These are phyloP conservation scores for Grus americana DNA, from an alignment of 2,113 vertebrate genomes.

Conservation along the genomic window DNA sequence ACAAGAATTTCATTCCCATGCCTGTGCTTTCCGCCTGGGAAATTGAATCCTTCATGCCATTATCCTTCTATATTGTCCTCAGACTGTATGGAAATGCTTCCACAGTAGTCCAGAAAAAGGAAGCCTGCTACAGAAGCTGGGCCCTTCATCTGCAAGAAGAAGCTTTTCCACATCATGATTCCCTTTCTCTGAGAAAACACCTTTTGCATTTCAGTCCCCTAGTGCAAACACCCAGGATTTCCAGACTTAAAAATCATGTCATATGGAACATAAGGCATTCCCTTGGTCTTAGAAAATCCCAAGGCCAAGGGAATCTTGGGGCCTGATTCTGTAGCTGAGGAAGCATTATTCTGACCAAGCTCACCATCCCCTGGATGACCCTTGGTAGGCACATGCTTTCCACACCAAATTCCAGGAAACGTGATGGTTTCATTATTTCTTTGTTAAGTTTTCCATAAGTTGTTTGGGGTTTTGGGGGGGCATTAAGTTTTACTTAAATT, in stretches of 20 bases:
- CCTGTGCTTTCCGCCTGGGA: neutral
- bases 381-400: neutral
- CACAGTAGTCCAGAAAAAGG: neutral
- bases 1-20: slow-evolving; percentile 26
- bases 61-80: slow-evolving; percentile 1
- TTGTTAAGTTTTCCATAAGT: neutral
- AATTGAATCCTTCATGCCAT: slow-evolving; percentile 21
- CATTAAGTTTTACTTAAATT: neutral
- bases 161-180: neutral
- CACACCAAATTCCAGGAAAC: neutral
- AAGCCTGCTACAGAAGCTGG: neutral
- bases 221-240: neutral
- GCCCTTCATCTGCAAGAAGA: neutral
- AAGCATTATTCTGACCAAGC: neutral
- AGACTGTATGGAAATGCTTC: neutral
- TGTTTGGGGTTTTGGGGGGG: neutral
- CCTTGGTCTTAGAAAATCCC: neutral
- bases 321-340: neutral
- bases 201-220: neutral
- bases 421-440: neutral
- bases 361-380: neutral
- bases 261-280: neutral
- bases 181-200: neutral
- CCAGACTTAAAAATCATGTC: neutral
- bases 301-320: neutral